A percentile compares a stretch with the other conserved stretches of the same genome.
These are phyloP conservation scores for Siderastrea radians DNA, from an alignment of 92 coral and sea anemone species.

Conservation along the genomic window DNA sequence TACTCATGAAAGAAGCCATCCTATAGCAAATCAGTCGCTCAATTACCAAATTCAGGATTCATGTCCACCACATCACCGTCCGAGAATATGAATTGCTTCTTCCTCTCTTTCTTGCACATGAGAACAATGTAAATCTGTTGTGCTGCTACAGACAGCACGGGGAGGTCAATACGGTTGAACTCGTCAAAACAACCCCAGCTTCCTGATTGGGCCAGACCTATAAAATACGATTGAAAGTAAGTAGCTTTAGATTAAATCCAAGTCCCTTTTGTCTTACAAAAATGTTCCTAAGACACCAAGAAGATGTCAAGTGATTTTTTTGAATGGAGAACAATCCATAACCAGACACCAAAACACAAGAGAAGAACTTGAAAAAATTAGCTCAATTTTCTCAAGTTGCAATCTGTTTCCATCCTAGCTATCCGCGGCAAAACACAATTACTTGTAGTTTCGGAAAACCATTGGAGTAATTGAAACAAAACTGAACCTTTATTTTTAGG, in stretches of 20 bases:
- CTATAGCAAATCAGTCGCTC: background rate
- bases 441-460: too few relatives aligned
- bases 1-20: background rate
- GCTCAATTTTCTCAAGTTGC: too few relatives aligned
- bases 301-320: too few relatives aligned
- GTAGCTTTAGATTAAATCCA: background rate
- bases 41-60: constrained; percentile 91
- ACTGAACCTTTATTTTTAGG: too few relatives aligned
- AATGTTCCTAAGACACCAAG: too few relatives aligned
- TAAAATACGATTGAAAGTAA: background rate
- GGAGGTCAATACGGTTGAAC: constrained; percentile 92
- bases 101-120: constrained; percentile 87
- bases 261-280: too few relatives aligned
- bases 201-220: constrained; percentile 94
- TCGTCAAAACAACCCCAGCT: constrained; percentile 97
- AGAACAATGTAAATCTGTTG: constrained; percentile 92
- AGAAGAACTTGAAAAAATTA: too few relatives aligned
- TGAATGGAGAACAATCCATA: too few relatives aligned
- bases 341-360: too few relatives aligned
- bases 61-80: constrained; percentile 90
- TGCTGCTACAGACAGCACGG: constrained; percentile 91
- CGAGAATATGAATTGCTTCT: constrained; percentile 91
- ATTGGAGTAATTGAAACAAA: too few relatives aligned
- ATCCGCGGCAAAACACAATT: too few relatives aligned
- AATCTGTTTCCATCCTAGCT: too few relatives aligned